phyloP scores from a whole-genome alignment of 2,797 vertebrate species.

The Eutrigla gurnardus region DNA sequence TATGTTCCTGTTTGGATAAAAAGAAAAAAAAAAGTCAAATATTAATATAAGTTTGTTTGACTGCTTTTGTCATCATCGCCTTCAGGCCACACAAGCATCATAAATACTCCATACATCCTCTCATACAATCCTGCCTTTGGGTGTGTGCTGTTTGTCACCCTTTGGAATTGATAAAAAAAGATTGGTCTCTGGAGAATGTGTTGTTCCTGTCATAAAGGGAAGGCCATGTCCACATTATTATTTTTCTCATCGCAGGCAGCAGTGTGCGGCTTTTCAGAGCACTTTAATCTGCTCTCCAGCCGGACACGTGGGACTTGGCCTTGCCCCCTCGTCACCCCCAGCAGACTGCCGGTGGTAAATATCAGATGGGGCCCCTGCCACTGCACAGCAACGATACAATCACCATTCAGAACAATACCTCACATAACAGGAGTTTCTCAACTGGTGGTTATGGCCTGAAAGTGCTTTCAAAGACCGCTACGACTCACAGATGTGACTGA shows the following conservation, averaged over 20 bases:
- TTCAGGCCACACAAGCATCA: conserved; percentile 72
- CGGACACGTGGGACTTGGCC: conserved; percentile 81
- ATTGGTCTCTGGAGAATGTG: conserved; percentile 84
- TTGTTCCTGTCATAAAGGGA: conserved; percentile 85
- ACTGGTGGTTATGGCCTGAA: conserved; percentile 50
- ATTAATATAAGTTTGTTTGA: conserved; percentile 73
- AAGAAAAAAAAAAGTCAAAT: conserved; percentile 58
- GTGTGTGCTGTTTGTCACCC: conserved; percentile 72
- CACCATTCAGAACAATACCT: conserved; percentile 67
- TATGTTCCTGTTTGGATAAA: conserved; percentile 57
- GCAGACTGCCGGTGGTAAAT: conserved; percentile 79
- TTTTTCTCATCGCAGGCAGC: conserved; percentile 79
- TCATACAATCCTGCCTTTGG: conserved; percentile 72
- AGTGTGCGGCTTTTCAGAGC: conserved; percentile 79
- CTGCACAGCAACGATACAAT: conserved; percentile 53
- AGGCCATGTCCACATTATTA: conserved; percentile 86
- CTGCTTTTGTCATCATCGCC: conserved; percentile 74
- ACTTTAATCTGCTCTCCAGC: conserved; percentile 84
- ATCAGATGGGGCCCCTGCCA: conserved; percentile 74
- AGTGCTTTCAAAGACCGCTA: conserved; percentile 43
- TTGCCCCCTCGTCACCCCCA: conserved; percentile 79
- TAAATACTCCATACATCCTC: conserved; percentile 78
- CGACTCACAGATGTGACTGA: conserved; percentile 8
- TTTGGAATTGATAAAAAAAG: conserved; percentile 82
- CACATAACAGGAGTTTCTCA: conserved; percentile 60